Base-by-base conservation (phyloP, 2,797 vertebrate species). In the Crenichthys baileyi region DNA sequence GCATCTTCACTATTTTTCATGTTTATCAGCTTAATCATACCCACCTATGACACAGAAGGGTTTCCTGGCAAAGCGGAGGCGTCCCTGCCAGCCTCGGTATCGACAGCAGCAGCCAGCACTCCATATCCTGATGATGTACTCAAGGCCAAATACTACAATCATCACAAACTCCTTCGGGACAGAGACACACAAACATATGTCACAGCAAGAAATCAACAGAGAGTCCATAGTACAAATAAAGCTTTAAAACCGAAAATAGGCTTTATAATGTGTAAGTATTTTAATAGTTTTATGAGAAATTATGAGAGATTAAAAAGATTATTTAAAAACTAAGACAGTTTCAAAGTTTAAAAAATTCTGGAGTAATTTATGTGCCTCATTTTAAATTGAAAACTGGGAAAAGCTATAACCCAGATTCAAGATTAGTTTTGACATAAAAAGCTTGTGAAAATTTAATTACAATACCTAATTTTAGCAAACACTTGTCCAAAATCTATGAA, bases 71-170 rank as follows among this genome's bases (percentile, higher is more conserved):
- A 99, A 99, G 86, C 98, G 96, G 79, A 99, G 93, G 79, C 98
- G 97, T 90, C 98, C 98, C 89, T 98, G 98, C 98, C 98, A 99
- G 95, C 98, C 98, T 92, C 98, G 94, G 85, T 99, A 99, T 46
- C 98, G 97, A 91, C 98, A 99, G 87, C 98, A 99, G 96, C 98
- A 99, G 78, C 98, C 98, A 11, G 98, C 97, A 61, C 98, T 98
- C 98, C 98, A 99, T 93, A 99, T 98, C 82, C 98, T 97, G 91
- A 99, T 95, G 91, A 99, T 98, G 94, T 98, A 99, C 93, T 99
- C 98, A 95, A 99, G 96, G 90, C 98, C 98, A 91, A 99, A 99
- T 93, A 99, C 97, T 85, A 99, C 98, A 88, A 99, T 99, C 98
- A 99, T 99, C 92, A 99, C 98, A 95, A 98, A 99, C 95, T 99